Conservation (phyloP, 2,797 vertebrate genomes). For the Chloroceryle inda region DNA sequence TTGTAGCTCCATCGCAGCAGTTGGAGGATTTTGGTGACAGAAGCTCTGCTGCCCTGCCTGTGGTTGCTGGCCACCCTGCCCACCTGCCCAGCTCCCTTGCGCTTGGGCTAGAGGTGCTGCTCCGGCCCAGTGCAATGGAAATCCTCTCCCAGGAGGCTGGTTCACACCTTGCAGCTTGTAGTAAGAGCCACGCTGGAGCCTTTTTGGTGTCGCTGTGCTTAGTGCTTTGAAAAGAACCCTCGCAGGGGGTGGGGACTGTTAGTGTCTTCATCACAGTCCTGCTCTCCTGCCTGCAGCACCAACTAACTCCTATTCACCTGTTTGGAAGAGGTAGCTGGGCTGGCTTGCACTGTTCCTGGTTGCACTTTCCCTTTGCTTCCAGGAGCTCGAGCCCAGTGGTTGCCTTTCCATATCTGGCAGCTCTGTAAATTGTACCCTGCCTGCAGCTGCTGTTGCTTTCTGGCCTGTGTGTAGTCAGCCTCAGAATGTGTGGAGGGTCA, state of each 20-base stretch:
- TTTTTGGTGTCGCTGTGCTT: background rate
- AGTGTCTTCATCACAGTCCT: accelerated
- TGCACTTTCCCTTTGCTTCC: background rate
- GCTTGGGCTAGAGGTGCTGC: background rate
- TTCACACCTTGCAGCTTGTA: background rate
- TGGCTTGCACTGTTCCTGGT: accelerated
- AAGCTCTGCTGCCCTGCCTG: background rate
- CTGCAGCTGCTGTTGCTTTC: background rate
- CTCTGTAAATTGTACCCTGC: background rate
- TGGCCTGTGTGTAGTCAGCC: accelerated
- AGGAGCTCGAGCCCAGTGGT: background rate
- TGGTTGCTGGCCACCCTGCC: accelerated
- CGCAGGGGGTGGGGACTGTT: no score
- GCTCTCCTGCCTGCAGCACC: background rate
- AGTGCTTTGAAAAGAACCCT: background rate
- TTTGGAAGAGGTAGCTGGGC: background rate
- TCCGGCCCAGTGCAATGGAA: background rate
- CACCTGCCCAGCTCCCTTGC: background rate
- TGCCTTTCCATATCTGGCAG: background rate
- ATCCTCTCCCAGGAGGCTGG: no score
- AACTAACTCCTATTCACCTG: background rate
- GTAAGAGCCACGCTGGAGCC: background rate
- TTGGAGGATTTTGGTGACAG: background rate
- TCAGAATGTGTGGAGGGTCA: no score
- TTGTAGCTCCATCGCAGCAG: accelerated